Base-by-base conservation (phyloP, 2,797 vertebrate genomes). In the Meriones psammophilus region DNA sequence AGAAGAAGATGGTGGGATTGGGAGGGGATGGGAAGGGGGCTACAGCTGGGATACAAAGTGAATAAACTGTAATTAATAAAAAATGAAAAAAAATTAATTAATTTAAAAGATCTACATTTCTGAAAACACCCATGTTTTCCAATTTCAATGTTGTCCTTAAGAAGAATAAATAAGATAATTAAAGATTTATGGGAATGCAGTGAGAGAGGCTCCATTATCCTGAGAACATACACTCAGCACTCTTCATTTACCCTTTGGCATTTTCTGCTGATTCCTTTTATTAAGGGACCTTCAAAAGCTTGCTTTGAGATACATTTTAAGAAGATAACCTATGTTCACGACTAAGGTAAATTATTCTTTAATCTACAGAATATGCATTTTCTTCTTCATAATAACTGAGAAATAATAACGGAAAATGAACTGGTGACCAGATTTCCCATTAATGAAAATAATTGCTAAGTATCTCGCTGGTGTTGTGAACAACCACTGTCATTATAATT, bases 391-490 rank as follows among this genome's bases (percentile, higher is more conserved):
- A 79, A 73, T 78, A 97, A 50, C 56, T 89, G 7, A 78, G 54
- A 77, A 77, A 7, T 33, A 60, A 81, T 62, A 81, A 62, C 77
- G 81, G 96, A 94, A 94, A 96, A 87, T 9, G 69, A 94, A 20
- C 4, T 92, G 76, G 92, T 0, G 18, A 89, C 96, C 92, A 94
- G n/a, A 95, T 96, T 98, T 64, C 50, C 95, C 96, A 96, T 94
- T 96, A 97, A 88, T 66, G 71, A 89, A 97, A 97, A 95, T 85
- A 96, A 91, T 60, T 36, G 92, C 15, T 94, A 26, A 0, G 4
- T 80, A 91, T 98, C 97, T 98, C 33, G 1, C 28, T 92, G 91
- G 69, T 95, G 74, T 87, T 96, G 8, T 98, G 97, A 98, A 96
- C 93, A 76, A 89, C 93, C 96, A 92, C 68, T 92, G 58, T 28